Evolutionary conservation across 2,113 vertebrate genomes (phyloP).

Genomic region (Isichthys henryi): DNA sequence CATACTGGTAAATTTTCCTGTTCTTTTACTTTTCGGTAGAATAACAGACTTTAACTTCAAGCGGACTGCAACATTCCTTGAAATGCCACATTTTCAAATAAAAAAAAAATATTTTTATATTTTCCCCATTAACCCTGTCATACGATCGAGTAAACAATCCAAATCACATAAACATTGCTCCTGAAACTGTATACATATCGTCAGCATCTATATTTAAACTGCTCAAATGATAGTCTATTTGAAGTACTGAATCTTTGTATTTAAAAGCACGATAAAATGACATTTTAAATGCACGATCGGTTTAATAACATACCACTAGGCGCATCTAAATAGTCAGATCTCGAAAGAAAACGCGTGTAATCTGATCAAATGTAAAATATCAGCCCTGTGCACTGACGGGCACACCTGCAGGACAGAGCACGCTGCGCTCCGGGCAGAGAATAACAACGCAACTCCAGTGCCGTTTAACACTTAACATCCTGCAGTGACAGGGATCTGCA

Average conservation of each 20-base stretch:
- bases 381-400: background rate
- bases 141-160: background rate
- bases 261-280: background rate
- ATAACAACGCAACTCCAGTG: background rate
- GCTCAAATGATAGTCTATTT: background rate
- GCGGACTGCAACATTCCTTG: background rate
- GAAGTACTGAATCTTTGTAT: background rate
- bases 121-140: background rate
- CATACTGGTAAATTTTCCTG: background rate
- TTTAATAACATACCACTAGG: background rate
- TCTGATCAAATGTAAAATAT: background rate
- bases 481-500: background rate
- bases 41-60: background rate
- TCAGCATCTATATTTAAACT: background rate
- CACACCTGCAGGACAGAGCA: conserved; percentile 7
- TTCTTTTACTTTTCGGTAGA: background rate
- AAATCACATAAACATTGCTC: background rate
- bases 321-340: background rate
- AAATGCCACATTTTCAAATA: background rate
- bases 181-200: background rate
- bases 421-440: background rate
- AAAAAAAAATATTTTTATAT: background rate
- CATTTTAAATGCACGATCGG: background rate
- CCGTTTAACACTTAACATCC: conserved; percentile 8
- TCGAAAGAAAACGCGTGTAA: background rate